A percentile compares a stretch with the other conserved stretches of the same genome.
Evolutionary conservation across 1,140 invertebrate species (phyloP).

Genomic region (Caenorhabditis latens): DNA sequence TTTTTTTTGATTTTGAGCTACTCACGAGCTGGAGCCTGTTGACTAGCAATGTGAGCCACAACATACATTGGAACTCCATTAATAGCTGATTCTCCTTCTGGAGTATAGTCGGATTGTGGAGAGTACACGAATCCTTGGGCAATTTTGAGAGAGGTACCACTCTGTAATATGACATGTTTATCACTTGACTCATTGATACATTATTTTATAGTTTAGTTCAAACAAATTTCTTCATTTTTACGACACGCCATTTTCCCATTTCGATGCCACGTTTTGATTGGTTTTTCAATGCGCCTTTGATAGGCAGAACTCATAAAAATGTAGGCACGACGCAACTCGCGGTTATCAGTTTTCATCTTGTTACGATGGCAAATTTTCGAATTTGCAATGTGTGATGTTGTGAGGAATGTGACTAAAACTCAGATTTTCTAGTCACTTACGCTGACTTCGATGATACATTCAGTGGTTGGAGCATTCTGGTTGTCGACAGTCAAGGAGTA

Average conservation of each 20-base stretch:
- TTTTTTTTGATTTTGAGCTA: neutral
- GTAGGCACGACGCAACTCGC: conserved; percentile 23
- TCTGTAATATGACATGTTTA: conserved; percentile 42
- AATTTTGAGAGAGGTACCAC: conserved; percentile 21
- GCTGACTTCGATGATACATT: conserved; percentile 61
- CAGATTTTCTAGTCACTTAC: conserved; percentile 41
- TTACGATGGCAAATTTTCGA: conserved; percentile 18
- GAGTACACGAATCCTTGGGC: conserved; percentile 55
- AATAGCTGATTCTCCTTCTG: conserved; percentile 42
- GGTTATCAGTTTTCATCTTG: conserved; percentile 55
- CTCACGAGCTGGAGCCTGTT: conserved; percentile 65
- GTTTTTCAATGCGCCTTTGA: conserved; percentile 25
- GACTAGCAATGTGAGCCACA: conserved; percentile 62
- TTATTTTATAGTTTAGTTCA: neutral
- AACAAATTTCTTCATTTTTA: conserved; percentile 20
- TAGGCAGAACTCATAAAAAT: conserved; percentile 52
- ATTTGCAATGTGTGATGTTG: neutral
- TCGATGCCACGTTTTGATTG: conserved; percentile 28
- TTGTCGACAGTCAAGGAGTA: conserved; percentile 58
- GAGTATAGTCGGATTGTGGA: conserved; percentile 61
- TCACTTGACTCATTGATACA: neutral
- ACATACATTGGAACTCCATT: conserved; percentile 61
- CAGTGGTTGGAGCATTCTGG: conserved; percentile 55
- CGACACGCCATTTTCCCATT: conserved; percentile 18
- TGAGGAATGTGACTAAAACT: conserved; percentile 34